Conservation (phyloP, 2,113 vertebrate genomes). For the Oryctolagus cuniculus region DNA sequence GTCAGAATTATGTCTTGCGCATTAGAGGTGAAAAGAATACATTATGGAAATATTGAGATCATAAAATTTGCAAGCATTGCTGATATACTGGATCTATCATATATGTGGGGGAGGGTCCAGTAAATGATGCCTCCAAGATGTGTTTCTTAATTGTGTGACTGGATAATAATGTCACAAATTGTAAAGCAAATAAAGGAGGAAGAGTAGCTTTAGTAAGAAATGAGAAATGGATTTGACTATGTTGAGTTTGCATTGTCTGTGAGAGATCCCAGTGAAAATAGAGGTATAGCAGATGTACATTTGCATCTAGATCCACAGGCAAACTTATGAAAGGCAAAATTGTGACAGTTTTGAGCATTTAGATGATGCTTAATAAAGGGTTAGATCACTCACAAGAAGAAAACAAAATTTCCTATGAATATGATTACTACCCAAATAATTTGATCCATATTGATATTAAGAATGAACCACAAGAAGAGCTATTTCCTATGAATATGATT, state of each 20-base stretch:
- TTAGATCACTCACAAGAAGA: neutral
- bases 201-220: neutral
- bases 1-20: neutral
- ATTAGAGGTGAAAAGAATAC: neutral
- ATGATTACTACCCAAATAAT: no score
- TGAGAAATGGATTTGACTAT: neutral
- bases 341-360: neutral
- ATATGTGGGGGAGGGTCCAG: neutral
- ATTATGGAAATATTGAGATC: neutral
- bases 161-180: neutral
- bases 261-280: neutral
- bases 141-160: neutral
- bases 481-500: neutral
- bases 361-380: conserved; percentile 20
- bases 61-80: neutral
- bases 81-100: neutral
- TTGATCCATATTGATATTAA: no score
- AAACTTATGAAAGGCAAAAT: neutral
- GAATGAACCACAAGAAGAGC: neutral
- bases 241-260: neutral
- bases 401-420: neutral
- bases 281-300: neutral
- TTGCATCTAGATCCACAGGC: neutral
- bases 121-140: neutral
- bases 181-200: neutral